Conservation (phyloP, 2,797 vertebrate species). For the Pantherophis alleghaniensis region DNA sequence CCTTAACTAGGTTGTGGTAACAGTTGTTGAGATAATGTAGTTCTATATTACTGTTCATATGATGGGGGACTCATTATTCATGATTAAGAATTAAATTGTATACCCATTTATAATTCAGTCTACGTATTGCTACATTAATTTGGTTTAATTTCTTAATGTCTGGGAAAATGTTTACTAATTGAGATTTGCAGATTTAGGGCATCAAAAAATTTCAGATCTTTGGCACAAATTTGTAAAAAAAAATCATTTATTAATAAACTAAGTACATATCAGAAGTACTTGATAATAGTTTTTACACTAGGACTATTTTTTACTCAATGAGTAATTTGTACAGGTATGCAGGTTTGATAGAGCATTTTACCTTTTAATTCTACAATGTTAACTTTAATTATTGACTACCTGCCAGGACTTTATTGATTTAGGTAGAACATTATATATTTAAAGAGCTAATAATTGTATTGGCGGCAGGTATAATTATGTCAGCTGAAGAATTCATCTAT, state of each 20-base stretch:
- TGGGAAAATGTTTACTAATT: neutral
- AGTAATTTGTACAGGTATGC: neutral
- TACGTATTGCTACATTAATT: neutral
- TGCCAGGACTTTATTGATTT: conserved; percentile 20
- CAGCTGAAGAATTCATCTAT: conserved; percentile 5
- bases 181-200: neutral
- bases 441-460: conserved; percentile 7
- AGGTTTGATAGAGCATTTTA: neutral
- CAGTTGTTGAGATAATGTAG: neutral
- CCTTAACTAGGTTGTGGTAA: neutral
- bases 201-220: neutral
- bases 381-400: neutral
- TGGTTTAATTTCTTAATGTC: neutral
- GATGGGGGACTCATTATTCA: neutral
- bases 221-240: neutral
- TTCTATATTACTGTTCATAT: neutral
- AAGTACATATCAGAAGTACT: conserved; percentile 4
- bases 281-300: conserved; percentile 23
- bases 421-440: conserved; percentile 1
- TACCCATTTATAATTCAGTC: neutral
- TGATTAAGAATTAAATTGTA: neutral
- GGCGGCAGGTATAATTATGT: conserved; percentile 1
- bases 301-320: neutral
- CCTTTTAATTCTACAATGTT: neutral
- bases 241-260: neutral